Conservation (phyloP, 2,797 vertebrate genomes). For the Smutsia temminckii region DNA sequence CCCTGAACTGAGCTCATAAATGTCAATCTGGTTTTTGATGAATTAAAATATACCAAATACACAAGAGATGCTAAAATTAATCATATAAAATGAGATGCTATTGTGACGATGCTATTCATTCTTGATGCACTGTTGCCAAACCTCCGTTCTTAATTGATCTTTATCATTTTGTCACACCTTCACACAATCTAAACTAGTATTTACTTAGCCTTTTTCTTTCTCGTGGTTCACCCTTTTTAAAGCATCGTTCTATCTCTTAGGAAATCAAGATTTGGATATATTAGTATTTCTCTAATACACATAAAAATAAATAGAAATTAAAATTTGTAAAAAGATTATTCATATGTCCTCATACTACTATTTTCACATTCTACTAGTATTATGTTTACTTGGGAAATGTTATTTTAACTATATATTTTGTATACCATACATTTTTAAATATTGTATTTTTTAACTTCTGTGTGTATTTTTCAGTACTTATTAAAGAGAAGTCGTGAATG, state of each 20-base stretch:
- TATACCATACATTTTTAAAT: neutral
- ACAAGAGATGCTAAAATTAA: neutral
- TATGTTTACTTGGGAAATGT: neutral
- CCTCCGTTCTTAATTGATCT: neutral
- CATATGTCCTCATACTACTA: neutral
- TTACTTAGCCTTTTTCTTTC: neutral
- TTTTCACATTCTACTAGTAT: neutral
- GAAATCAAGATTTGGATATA: constrained; percentile 25
- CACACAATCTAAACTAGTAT: neutral
- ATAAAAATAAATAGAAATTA: neutral
- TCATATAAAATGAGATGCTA: neutral
- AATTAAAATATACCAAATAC: neutral
- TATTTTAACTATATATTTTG: neutral
- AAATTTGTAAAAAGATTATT: neutral
- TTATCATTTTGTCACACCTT: neutral
- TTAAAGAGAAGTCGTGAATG: constrained; percentile 9
- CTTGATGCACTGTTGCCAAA: neutral
- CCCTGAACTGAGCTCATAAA: neutral
- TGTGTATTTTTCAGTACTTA: neutral
- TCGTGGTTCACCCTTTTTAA: neutral
- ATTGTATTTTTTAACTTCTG: neutral
- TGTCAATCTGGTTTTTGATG: neutral
- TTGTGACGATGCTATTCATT: neutral
- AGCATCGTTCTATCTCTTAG: neutral
- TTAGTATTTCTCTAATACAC: neutral